Evolutionary conservation across 2,888 invertebrate genomes (phyloP).

Genomic region (Nemoura dubitans): DNA sequence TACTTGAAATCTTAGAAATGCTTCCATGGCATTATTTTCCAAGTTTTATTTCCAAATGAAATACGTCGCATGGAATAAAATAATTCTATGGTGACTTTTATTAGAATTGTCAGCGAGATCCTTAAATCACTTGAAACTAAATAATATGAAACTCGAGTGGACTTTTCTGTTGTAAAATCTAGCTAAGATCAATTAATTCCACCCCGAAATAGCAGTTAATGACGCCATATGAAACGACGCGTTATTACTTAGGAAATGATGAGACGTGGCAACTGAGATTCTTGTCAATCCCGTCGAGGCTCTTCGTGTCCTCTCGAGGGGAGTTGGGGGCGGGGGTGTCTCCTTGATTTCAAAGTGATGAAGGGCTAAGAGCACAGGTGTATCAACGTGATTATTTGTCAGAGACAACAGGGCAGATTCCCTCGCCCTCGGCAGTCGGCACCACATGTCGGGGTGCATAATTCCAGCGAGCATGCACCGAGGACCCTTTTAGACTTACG

Average conservation of each 20-base stretch:
- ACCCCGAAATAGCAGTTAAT: background rate
- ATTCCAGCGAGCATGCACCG: background rate
- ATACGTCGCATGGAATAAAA: background rate
- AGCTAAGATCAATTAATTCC: background rate
- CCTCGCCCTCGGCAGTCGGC: background rate
- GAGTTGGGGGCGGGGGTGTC: no score
- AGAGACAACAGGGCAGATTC: background rate
- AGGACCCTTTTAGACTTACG: background rate
- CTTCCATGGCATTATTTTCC: background rate
- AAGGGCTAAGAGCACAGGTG: background rate
- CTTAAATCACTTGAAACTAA: background rate
- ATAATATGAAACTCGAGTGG: background rate
- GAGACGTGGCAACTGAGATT: background rate
- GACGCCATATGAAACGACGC: background rate
- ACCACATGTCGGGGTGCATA: background rate
- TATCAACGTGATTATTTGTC: background rate
- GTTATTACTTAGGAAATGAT: no score
- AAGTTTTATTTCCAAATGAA: constrained; percentile 2
- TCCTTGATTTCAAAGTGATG: background rate
- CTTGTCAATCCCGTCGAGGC: no score
- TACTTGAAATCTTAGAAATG: background rate
- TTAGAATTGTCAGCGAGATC: background rate
- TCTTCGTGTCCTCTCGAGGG: no score
- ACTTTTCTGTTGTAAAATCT: background rate
- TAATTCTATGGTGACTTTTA: constrained; percentile 12